Evolutionary conservation across 2,797 vertebrate species (phyloP).

Genomic region (Leuciscus waleckii): DNA sequence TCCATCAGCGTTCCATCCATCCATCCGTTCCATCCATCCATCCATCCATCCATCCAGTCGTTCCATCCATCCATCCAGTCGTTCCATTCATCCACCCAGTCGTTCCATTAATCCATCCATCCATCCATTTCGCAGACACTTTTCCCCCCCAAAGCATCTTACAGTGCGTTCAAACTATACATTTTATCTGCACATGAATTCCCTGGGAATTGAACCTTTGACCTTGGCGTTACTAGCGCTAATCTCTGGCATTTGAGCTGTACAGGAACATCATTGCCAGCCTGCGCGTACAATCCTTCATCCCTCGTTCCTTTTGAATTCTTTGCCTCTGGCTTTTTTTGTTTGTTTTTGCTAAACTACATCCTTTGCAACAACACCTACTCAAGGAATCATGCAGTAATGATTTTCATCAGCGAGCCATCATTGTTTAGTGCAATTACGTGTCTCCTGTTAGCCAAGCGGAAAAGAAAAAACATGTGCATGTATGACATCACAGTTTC

Average conservation of each 20-base stretch:
- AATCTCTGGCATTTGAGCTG: neutral
- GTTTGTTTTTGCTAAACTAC: conserved; percentile 12
- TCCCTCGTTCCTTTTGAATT: conserved; percentile 9
- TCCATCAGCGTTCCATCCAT: too few relatives aligned
- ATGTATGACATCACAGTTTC: conserved; percentile 27
- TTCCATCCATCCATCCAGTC: too few relatives aligned
- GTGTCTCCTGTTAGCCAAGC: conserved; percentile 16
- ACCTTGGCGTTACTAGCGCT: conserved; percentile 1
- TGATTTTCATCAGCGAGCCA: conserved; percentile 38
- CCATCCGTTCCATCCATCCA: too few relatives aligned
- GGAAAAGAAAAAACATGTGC: conserved; percentile 5
- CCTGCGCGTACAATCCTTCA: neutral
- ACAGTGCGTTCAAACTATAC: too few relatives aligned
- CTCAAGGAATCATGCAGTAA: neutral
- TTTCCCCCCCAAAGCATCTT: too few relatives aligned
- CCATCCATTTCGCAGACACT: too few relatives aligned
- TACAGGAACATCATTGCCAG: neutral
- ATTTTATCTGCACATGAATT: too few relatives aligned
- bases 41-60: too few relatives aligned
- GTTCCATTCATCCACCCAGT: too few relatives aligned
- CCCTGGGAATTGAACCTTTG: neutral
- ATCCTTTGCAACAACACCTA: conserved; percentile 31
- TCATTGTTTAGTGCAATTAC: conserved; percentile 25
- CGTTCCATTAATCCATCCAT: too few relatives aligned
- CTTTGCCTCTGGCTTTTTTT: conserved; percentile 9